A percentile compares a stretch with the other conserved stretches of the same genome.
phyloP scores from a whole-genome alignment of 2,113 vertebrate species.

The Microtus pennsylvanicus region DNA sequence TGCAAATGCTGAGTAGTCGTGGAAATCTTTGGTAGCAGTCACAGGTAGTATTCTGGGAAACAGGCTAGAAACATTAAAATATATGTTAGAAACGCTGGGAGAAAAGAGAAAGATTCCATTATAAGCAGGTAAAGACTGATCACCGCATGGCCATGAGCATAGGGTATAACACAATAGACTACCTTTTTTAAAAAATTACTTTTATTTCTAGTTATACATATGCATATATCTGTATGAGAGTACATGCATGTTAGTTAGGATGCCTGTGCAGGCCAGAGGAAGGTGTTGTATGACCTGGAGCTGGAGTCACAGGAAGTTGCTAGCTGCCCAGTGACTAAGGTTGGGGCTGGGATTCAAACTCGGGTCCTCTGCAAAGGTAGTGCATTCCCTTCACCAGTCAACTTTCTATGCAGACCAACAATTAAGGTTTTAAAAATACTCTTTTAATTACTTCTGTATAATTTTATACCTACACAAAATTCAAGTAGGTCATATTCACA shows the following conservation, averaged over 20 bases:
- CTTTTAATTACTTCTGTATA: neutral
- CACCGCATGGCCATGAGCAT: neutral
- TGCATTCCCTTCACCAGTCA: too few relatives aligned
- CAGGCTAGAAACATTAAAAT: conserved; percentile 24
- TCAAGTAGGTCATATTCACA: neutral
- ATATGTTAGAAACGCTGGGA: neutral
- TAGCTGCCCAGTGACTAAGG: neutral
- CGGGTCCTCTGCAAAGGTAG: neutral
- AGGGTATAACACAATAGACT: neutral
- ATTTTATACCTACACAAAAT: neutral
- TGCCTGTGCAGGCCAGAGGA: neutral
- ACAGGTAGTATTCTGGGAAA: neutral
- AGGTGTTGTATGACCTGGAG: too few relatives aligned
- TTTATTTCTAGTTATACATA: neutral
- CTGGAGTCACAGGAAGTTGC: neutral
- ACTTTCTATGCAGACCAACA: neutral
- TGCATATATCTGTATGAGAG: neutral
- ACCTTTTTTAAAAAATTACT: neutral
- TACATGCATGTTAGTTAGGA: neutral
- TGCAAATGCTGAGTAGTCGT: neutral
- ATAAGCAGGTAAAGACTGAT: neutral
- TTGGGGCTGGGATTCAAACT: neutral
- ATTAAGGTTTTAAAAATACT: neutral
- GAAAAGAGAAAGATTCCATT: neutral
- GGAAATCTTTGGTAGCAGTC: neutral